Conservation (phyloP, 2,888 invertebrate species). For the Automeris io region DNA sequence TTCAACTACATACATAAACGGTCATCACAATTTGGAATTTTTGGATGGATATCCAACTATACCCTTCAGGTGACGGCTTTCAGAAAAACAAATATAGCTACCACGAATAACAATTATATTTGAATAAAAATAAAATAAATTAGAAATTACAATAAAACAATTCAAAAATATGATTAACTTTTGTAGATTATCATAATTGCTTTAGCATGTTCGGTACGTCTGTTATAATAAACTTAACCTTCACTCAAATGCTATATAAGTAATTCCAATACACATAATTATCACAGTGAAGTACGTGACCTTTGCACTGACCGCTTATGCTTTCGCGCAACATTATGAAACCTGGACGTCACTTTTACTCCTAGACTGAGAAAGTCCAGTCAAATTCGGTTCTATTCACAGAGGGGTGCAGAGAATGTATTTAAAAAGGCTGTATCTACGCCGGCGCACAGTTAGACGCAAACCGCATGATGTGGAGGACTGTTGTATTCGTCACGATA, state of each 20-base stretch:
- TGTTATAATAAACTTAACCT: background rate
- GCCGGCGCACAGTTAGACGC: slow-evolving; percentile 54
- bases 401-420: slow-evolving; percentile 57
- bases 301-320: slow-evolving; percentile 45
- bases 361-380: slow-evolving; percentile 66
- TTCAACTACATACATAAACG: no score
- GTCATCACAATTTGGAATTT: no score
- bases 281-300: slow-evolving; percentile 39
- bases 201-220: no score
- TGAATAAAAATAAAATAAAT: no score
- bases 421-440: slow-evolving; percentile 48
- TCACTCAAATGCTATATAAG: no score
- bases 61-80: no score
- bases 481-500: slow-evolving; percentile 44
- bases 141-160: no score
- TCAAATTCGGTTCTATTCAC: slow-evolving; percentile 52
- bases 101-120: no score
- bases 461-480: slow-evolving; percentile 59
- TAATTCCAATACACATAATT: slow-evolving; percentile 11
- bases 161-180: no score
- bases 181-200: no score
- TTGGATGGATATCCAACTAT: no score
- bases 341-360: slow-evolving; percentile 71
- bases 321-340: slow-evolving; percentile 65
- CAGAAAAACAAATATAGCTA: no score